Conservation (phyloP, 2,888 invertebrate genomes). For the Ptychoptera contaminata region DNA sequence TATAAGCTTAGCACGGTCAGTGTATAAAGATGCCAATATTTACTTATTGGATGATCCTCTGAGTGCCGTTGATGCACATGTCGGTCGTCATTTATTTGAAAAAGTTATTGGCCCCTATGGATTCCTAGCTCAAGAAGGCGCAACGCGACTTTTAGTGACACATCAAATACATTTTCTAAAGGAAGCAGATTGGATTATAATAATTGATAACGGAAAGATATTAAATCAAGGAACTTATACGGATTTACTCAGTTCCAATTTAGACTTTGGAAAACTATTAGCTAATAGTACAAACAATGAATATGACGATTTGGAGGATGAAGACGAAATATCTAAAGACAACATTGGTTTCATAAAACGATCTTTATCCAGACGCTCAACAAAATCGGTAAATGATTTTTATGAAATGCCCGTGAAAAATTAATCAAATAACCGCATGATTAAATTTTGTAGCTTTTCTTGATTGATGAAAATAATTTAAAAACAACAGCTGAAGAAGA, state of each 20-base stretch:
- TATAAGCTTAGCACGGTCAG: constrained; percentile 47
- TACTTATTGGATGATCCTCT: constrained; percentile 68
- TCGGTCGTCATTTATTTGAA: constrained; percentile 59
- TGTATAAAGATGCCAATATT: constrained; percentile 55
- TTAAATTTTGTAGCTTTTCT: constrained; percentile 33
- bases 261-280: constrained; percentile 37
- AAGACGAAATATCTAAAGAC: constrained; percentile 31
- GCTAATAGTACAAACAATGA: constrained; percentile 23
- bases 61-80: constrained; percentile 62
- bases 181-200: constrained; percentile 41
- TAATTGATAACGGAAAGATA: constrained; percentile 39
- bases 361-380: constrained; percentile 17
- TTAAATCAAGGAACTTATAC: constrained; percentile 32
- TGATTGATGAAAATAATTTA: constrained; percentile 8
- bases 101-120: constrained; percentile 44
- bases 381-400: constrained; percentile 19
- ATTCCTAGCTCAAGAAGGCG: constrained; percentile 36
- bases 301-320: constrained; percentile 18
- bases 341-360: constrained; percentile 25
- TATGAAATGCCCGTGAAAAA: background rate
- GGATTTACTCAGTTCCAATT: constrained; percentile 32
- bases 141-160: constrained; percentile 54
- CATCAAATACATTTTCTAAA: constrained; percentile 62
- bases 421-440: background rate
- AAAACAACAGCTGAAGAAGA: constrained; percentile 21